Evolutionary conservation across 2,888 invertebrate genomes (phyloP), one percentile per base, ranked within the genome.

Genomic region (Flexamia atlantica): DNA sequence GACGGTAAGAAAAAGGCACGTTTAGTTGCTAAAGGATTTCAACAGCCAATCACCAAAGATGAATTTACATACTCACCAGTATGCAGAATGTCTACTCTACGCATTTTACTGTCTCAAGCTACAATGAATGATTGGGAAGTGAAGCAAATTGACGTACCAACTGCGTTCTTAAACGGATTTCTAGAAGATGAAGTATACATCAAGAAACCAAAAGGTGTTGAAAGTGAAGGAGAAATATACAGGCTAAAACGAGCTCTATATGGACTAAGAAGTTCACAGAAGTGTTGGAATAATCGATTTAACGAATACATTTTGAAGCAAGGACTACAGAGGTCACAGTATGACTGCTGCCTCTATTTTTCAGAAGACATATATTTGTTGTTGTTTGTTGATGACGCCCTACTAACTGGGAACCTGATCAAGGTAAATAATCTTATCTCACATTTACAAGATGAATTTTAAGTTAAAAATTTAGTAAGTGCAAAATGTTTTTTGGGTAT

Each of bases 11-110:
- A 83, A 32, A 86, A 85, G 46, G 86, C 85, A 0, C 40, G 86
- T 30, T 76, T 86, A 2, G 85, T 86, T 12, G 84, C 86, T 25
- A 82, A 83, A 68, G 85, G 85, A 28, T 86, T 85, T 81, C 83
- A 83, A 42, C 64, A 83, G 42, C 70, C 83, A 68, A 46, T 23
- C 3, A 20, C 10, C 1, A 23, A 23, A 0, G 32, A 57, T 80
- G 57, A 80, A 32, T 30, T 30, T 17, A 30, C 80, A 25, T 60
- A 64, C 28, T 32, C 81, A 7, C 81, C 81, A 40, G 64, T 81
- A 9, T 81, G 81, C 25, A 81, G 81, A 40, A 64, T 68, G 64
- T 64, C 81, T 1, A 81, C 85, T 9, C 72, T 85, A 23, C 42
- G 85, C n/a, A 23, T 83, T 17, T 25, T 83, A 32, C 20, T 85